These are phyloP conservation scores for Hyalella azteca DNA, from an alignment of 2,888 invertebrate genomes.

Conservation along the genomic window DNA sequence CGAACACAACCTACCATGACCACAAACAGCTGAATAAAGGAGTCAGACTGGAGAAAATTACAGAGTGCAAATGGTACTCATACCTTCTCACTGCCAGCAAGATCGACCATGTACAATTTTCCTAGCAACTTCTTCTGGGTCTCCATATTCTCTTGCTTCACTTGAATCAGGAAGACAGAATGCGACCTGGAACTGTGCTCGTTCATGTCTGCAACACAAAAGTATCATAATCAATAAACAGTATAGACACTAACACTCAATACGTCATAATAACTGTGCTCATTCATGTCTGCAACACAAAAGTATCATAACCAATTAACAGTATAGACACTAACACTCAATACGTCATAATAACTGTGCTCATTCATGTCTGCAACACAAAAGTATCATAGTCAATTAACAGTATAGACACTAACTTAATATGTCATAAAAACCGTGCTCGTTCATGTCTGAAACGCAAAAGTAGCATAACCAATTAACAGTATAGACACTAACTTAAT, in stretches of 20 bases:
- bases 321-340: too few relatives aligned
- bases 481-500: too few relatives aligned
- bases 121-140: slow-evolving; percentile 99
- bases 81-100: slow-evolving; percentile 99
- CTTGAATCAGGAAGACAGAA: slow-evolving; percentile 99
- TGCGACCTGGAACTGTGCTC: slow-evolving; percentile 99
- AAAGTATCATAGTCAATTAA: neutral
- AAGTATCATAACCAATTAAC: neutral
- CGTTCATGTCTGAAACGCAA: slow-evolving; percentile 89
- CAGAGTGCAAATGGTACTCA: slow-evolving; percentile 41
- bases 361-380: slow-evolving; percentile 92
- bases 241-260: too few relatives aligned
- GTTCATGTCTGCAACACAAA: slow-evolving; percentile 85
- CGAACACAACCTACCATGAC: too few relatives aligned
- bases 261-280: too few relatives aligned
- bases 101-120: slow-evolving; percentile 98
- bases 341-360: too few relatives aligned
- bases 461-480: neutral
- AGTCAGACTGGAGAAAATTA: neutral
- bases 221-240: neutral
- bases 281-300: slow-evolving; percentile 89
- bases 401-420: too few relatives aligned
- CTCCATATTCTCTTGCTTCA: slow-evolving; percentile 98
- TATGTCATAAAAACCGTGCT: too few relatives aligned
- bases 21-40: too few relatives aligned